Percentiles rank a stretch among this genome's conserved stretches.
Conservation (phyloP, 2,888 invertebrate genomes). For the Lasioglossum marginatum region DNA sequence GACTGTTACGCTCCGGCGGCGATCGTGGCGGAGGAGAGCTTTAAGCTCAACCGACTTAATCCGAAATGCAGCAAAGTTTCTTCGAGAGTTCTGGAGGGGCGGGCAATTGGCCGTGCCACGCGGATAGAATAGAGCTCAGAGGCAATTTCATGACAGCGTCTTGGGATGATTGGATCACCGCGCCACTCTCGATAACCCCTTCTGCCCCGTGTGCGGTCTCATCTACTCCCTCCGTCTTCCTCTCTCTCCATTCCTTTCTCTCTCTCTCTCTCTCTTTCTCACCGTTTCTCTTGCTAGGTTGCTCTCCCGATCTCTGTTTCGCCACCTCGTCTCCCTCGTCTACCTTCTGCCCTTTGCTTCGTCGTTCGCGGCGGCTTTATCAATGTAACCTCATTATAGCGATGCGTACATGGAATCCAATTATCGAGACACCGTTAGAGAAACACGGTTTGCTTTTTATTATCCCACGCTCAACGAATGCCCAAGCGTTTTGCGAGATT, state of each 20-base stretch:
- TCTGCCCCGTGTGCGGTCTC: conserved; percentile 56
- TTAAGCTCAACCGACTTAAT: conserved; percentile 74
- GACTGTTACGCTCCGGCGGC: conserved; percentile 66
- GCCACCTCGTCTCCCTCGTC: neutral
- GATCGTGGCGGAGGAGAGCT: conserved; percentile 62
- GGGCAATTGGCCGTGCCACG: conserved; percentile 81
- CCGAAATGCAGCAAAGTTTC: conserved; percentile 80
- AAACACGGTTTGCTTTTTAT: conserved; percentile 65
- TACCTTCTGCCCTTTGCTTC: conserved; percentile 43
- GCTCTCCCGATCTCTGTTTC: conserved; percentile 17
- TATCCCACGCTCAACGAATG: neutral
- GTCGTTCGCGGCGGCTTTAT: conserved; percentile 67
- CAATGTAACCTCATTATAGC: conserved; percentile 79
- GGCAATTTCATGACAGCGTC: conserved; percentile 82
- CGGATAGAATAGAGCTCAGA: conserved; percentile 80
- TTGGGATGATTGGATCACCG: conserved; percentile 83
- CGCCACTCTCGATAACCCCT: conserved; percentile 78
- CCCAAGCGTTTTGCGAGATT: neutral
- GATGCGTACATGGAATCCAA: conserved; percentile 73
- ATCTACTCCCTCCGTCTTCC: conserved; percentile 28
- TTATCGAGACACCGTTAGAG: conserved; percentile 73
- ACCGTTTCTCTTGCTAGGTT: neutral
- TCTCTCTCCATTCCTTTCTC: neutral
- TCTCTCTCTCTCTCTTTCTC: conserved; percentile 15
- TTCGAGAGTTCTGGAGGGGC: conserved; percentile 71